Evolutionary conservation across 2,888 invertebrate genomes (phyloP).

Genomic region (Philaethria dido): DNA sequence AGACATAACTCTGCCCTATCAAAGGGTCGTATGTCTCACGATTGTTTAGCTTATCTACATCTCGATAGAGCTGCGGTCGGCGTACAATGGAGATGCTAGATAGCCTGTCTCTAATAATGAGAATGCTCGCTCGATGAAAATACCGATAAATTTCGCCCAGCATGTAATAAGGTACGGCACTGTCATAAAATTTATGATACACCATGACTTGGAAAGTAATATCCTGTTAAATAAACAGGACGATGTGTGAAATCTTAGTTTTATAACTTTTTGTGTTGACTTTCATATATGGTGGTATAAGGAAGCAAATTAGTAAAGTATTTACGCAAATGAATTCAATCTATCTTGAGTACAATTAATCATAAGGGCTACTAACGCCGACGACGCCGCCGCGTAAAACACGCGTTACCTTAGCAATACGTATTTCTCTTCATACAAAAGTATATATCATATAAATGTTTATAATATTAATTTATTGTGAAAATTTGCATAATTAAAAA

Average conservation of each 20-base stretch:
- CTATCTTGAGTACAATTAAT: too few species aligned
- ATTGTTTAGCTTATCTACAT: slow-evolving; percentile 35
- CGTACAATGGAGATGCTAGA: slow-evolving; percentile 32
- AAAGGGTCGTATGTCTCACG: slow-evolving; percentile 28
- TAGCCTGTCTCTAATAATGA: slow-evolving; percentile 31
- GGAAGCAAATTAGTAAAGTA: too few species aligned
- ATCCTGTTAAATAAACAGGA: neutral
- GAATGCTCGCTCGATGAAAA: slow-evolving; percentile 23
- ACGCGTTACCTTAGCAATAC: too few species aligned
- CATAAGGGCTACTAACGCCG: too few species aligned
- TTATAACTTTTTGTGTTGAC: neutral
- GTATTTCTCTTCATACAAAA: too few species aligned
- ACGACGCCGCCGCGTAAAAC: too few species aligned
- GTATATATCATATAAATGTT: too few species aligned
- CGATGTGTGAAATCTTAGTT: neutral
- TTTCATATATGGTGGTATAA: too few species aligned
- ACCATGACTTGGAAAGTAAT: neutral
- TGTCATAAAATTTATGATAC: slow-evolving; percentile 2
- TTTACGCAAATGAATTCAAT: too few species aligned
- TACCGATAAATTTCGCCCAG: slow-evolving; percentile 26
- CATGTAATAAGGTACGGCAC: slow-evolving; percentile 13
- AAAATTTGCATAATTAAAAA: too few species aligned
- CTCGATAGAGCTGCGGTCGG: slow-evolving; percentile 26
- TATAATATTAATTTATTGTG: too few species aligned
- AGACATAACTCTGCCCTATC: slow-evolving; percentile 9